Conservation (phyloP, 2,797 vertebrate species). For the Tokudaia muenninki region DNA sequence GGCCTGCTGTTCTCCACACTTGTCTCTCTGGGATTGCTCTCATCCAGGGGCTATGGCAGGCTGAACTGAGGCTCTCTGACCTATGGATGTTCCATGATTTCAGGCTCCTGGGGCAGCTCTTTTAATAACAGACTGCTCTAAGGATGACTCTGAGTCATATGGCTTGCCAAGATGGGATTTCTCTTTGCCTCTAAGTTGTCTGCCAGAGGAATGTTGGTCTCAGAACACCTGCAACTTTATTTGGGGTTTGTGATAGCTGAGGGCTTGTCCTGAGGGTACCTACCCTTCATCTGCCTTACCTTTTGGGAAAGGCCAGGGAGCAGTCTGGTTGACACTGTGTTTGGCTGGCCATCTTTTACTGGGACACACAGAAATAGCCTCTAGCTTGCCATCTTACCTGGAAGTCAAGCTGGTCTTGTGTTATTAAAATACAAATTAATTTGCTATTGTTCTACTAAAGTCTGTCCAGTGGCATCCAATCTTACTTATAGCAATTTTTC, state of each 20-base stretch:
- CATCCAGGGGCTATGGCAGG: not conserved
- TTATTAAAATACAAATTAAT: conserved; percentile 1
- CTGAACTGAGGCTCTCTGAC: not conserved
- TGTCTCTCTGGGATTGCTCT: not conserved
- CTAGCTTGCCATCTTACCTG: not conserved
- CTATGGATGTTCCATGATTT: not conserved
- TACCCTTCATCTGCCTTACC: not conserved
- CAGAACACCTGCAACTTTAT: not conserved
- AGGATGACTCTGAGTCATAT: not conserved
- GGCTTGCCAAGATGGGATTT: not conserved
- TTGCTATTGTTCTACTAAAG: not conserved
- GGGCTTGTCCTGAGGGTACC: not conserved
- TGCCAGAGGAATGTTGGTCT: not conserved
- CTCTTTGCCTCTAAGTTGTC: not conserved
- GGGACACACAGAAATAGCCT: not conserved
- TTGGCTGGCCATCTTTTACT: not conserved
- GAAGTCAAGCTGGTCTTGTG: not conserved
- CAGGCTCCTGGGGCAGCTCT: not conserved
- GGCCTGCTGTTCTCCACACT: not conserved
- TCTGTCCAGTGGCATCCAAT: not conserved
- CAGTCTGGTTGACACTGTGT: not conserved
- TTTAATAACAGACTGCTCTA: not conserved
- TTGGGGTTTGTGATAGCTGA: not conserved
- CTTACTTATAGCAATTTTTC: not conserved
- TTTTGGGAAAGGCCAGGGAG: not conserved